phyloP scores from a whole-genome alignment of 2,113 vertebrate species.

The Blennius ocellaris region DNA sequence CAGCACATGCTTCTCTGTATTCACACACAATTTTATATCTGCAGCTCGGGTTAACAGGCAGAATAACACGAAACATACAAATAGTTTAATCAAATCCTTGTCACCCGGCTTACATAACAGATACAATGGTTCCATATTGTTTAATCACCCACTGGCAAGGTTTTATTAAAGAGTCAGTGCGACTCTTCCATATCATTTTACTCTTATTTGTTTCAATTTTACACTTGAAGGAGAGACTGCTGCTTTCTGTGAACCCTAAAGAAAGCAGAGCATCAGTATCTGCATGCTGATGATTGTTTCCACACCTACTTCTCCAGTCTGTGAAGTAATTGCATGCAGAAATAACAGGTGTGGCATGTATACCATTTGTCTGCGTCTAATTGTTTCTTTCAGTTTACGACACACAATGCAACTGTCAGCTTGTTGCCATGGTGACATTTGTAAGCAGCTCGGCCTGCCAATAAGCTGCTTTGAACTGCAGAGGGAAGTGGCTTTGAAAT shows the following conservation, averaged over 20 bases:
- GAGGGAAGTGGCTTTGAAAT: conserved; percentile 24
- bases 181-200: neutral
- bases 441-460: conserved; percentile 41
- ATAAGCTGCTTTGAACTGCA: conserved; percentile 23
- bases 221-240: conserved; percentile 5
- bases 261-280: neutral
- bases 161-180: no score
- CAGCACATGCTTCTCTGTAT: neutral
- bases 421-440: conserved; percentile 55
- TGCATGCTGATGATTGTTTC: conserved; percentile 1
- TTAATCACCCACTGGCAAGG: neutral
- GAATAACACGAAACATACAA: neutral
- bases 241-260: conserved; percentile 3
- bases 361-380: neutral
- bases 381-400: conserved; percentile 11
- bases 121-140: neutral
- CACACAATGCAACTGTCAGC: neutral
- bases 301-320: neutral
- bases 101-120: neutral
- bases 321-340: conserved; percentile 2
- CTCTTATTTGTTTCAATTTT: conserved; percentile 2
- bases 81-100: neutral
- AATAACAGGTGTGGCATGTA: neutral
- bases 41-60: neutral
- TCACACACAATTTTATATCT: neutral